Evolutionary conservation across 2,113 vertebrate species (phyloP).

Genomic region (Dryoscopus gambensis): DNA sequence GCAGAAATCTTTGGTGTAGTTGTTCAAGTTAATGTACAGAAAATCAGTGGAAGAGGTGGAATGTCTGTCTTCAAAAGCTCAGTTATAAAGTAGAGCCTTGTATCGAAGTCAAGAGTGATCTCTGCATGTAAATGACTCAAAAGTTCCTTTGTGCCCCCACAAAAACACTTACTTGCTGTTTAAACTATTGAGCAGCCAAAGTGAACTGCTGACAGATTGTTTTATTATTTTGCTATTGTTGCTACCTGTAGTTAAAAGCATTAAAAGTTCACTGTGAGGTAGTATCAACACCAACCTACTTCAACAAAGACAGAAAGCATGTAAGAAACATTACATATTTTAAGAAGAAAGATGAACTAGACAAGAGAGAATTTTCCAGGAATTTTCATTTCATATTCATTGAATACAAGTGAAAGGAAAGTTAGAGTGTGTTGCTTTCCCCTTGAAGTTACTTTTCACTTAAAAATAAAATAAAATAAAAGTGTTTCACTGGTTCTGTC

Average conservation of each 20-base stretch:
- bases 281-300: neutral
- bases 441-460: neutral
- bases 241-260: neutral
- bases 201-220: neutral
- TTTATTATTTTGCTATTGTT: neutral
- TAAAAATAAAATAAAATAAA: neutral
- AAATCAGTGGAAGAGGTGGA: neutral
- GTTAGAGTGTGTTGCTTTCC: neutral
- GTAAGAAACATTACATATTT: neutral
- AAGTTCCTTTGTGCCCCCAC: neutral
- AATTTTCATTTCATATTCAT: neutral
- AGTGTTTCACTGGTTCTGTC: neutral
- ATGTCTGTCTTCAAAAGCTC: neutral
- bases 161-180: neutral
- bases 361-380: neutral
- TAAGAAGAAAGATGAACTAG: neutral
- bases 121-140: neutral
- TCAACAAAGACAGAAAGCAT: neutral
- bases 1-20: neutral
- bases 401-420: neutral
- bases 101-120: neutral
- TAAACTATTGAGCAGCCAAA: neutral
- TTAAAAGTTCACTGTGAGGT: neutral
- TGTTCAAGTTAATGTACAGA: neutral
- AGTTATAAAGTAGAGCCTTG: neutral